Base-by-base conservation (phyloP, 2,113 vertebrate species). In the Anseranas semipalmata region DNA sequence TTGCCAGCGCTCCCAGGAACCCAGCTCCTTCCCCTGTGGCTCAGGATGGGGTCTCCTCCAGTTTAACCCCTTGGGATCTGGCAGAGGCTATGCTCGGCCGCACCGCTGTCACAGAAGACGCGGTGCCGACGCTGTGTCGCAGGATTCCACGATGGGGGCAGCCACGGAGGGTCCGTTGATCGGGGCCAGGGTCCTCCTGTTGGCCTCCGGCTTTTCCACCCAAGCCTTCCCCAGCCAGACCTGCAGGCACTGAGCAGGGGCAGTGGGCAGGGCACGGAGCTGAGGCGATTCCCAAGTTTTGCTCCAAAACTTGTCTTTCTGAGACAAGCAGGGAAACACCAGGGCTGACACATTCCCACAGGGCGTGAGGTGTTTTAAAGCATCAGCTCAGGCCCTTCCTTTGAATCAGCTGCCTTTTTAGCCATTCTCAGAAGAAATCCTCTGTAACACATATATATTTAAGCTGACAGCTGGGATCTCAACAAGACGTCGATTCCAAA, bases 61-160 rank as follows among this genome's bases (percentile, higher is more conserved):
- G 8, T 63, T 93, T 92, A 92, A 80, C 60, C 60, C 43, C 35
- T 85, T 92, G 3, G 28, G 33, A 39, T 81, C 60, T 1, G 1
- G 65, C 39, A 71, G 45, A 87, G 72, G 32, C 24, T 25, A 41
- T 0, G 1, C 41, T 53, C 52, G 27, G 3, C 10, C 6, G 5
- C 1, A 1, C 25, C n/a, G 56, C 60, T 63, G 16, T 16, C 17
- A 21, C 1, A 1, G 28, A 43, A 46, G 63, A 56, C 3, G 67
- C 0, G 0, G 33, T 0, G 4, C 79, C 33, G 45, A 37, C 33
- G 50, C 30, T 15, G 50, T 0, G 1, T 14, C 2, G 1, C 2
- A 3, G 15, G 39, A 53, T 27, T 18, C 14, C 71, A 35, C 17
- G 14, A 27, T 20, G 56, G 30, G n/a, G 43, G 25, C 15, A 89